Percentiles rank a stretch among this genome's conserved stretches.
Conservation (phyloP, 2,113 vertebrate species). For the Tachuris rubrigastra region DNA sequence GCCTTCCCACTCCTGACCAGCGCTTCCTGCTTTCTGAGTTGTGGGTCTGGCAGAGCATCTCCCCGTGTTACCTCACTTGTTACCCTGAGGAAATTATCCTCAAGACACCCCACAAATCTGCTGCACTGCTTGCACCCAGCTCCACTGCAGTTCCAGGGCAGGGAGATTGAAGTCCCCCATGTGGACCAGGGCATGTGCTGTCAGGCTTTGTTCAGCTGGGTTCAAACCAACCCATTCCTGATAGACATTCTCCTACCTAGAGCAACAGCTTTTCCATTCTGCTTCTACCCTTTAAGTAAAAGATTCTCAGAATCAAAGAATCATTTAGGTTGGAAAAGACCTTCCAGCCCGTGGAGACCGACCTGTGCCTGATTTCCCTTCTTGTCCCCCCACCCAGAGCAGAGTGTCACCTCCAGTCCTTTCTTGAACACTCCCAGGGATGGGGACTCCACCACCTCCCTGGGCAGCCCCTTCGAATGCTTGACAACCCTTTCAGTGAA, state of each 20-base stretch:
- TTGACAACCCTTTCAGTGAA: not conserved
- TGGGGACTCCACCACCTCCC: not conserved
- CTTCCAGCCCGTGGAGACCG: not conserved
- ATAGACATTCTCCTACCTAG: not conserved
- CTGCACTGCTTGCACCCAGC: not conserved
- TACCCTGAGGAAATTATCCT: not conserved
- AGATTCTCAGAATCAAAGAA: not conserved
- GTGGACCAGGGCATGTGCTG: not conserved
- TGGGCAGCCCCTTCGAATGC: not conserved
- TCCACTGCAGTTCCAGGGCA: not conserved
- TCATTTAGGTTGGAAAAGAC: not conserved
- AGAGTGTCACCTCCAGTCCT: not conserved
- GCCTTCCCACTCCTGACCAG: not conserved
- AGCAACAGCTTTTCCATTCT: not conserved
- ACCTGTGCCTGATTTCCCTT: not conserved
- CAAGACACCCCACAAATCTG: not conserved
- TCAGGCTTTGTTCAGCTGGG: not conserved
- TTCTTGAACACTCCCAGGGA: not conserved
- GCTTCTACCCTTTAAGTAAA: not conserved
- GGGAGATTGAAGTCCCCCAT: not conserved
- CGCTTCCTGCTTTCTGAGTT: not conserved
- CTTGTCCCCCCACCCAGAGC: not conserved
- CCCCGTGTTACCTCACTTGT: not conserved
- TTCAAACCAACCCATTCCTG: not conserved
- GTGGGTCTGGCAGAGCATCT: not conserved